Evolutionary conservation across 2,888 invertebrate species (phyloP), one percentile per base, ranked within the genome.

Genomic region (Cephus pygmeus): DNA sequence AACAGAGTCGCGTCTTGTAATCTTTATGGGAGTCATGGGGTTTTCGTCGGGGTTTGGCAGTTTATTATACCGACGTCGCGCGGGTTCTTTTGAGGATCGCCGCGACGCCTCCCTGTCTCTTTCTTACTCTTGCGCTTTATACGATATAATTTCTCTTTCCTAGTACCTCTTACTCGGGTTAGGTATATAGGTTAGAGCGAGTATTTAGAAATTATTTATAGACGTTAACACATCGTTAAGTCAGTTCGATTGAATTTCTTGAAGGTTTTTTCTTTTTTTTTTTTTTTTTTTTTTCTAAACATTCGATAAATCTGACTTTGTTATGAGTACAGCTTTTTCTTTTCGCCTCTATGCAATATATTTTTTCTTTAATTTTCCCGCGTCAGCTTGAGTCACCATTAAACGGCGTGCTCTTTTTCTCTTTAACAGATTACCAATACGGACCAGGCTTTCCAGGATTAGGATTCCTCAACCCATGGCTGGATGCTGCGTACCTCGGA

Each of bases 401-500:
- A 76, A 77, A 79, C 75, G 23, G 23, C 23, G 23, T 23, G 23
- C 23, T 56, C 23, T 23, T 56, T 23, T 75, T 76, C 68, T 87
- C 87, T 83, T 81, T 92, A 92, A 69, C 92, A 97, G 97, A 93
- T 93, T 96, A 95, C 90, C 96, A 96, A 80, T 97, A 96, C 88
- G 96, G 95, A 56, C 95, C 96, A 91, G 93, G 93, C 40, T 91
- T 94, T 75, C 90, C 91, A 11, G 93, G 93, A 30, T 85, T 92
- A 71, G 93, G 93, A 76, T 93, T 97, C 81, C 92, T 97, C 79
- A 96, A 96, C 88, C 96, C 97, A 0, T 97, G 97, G 96, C 92
- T 97, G 85, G 97, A 98, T 88, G 95, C 96, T 2, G 95, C 96
- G 9, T 97, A 96, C 91, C 94, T 97, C 92, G 95, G 95, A 86